These are phyloP conservation scores for Tigriopus japonicus DNA, from an alignment of 1,140 invertebrate species.

Conservation along the genomic window DNA sequence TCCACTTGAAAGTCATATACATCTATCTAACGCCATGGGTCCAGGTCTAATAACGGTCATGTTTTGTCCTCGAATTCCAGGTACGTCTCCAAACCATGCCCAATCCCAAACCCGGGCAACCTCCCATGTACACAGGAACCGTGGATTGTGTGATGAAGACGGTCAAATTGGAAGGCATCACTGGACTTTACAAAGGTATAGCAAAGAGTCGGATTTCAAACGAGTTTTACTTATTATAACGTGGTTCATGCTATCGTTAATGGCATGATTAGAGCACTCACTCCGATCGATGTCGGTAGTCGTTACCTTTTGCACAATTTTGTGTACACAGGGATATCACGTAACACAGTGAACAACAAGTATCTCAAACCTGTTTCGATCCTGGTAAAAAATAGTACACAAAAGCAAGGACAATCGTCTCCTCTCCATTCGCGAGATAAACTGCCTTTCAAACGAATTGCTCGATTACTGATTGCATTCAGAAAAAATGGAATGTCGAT, in stretches of 20 bases:
- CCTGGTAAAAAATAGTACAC: background rate
- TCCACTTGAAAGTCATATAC: no score
- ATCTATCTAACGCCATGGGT: no score
- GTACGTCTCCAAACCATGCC: conserved; percentile 82
- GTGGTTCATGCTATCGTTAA: background rate
- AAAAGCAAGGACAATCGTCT: no score
- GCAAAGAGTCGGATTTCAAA: conserved; percentile 14
- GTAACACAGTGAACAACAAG: background rate
- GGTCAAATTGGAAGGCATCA: conserved; percentile 61
- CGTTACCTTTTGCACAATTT: background rate
- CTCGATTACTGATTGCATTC: no score
- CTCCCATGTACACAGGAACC: conserved; percentile 63
- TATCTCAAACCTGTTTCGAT: conserved; percentile 2
- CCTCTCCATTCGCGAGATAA: no score
- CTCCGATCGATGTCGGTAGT: background rate
- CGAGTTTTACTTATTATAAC: background rate
- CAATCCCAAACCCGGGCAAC: conserved; percentile 44
- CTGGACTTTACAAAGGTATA: conserved; percentile 59
- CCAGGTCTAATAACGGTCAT: background rate
- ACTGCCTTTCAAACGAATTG: no score
- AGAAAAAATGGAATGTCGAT: no score
- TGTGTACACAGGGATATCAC: background rate
- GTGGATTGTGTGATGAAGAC: conserved; percentile 89
- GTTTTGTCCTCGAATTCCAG: conserved; percentile 25
- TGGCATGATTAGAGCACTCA: background rate